phyloP scores from a whole-genome alignment of 1,140 invertebrate species.

The Akabosia matsudoensis region DNA sequence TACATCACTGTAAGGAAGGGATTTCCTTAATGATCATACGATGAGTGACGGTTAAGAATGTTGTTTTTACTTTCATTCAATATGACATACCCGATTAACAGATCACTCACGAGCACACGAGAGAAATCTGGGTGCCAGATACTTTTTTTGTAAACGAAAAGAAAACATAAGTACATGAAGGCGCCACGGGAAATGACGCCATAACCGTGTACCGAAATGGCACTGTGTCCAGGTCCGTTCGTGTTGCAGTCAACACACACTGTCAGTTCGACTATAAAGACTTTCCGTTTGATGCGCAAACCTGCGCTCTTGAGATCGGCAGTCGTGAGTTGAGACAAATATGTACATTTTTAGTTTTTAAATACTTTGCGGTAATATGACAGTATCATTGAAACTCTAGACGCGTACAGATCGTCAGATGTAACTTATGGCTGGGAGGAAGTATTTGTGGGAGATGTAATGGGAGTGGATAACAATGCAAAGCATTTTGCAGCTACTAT shows the following conservation, averaged over 20 bases:
- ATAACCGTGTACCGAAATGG: conserved; percentile 17
- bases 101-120: neutral
- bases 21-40: too few species aligned
- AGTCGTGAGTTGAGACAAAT: conserved; percentile 20
- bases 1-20: neutral
- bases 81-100: neutral
- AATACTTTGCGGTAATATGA: neutral
- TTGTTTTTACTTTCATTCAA: conserved; percentile 5
- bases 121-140: conserved; percentile 21
- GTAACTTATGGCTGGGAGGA: neutral
- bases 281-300: conserved; percentile 28
- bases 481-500: neutral
- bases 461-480: neutral
- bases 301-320: conserved; percentile 1
- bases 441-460: neutral
- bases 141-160: conserved; percentile 24
- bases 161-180: conserved; percentile 7
- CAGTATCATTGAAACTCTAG: neutral
- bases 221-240: neutral
- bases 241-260: conserved; percentile 10
- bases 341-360: too few species aligned
- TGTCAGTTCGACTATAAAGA: conserved; percentile 20
- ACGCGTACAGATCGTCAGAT: neutral
- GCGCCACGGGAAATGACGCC: neutral
- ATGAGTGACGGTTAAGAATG: neutral